Conservation (phyloP, 2,113 vertebrate genomes). For the Colius striatus region DNA sequence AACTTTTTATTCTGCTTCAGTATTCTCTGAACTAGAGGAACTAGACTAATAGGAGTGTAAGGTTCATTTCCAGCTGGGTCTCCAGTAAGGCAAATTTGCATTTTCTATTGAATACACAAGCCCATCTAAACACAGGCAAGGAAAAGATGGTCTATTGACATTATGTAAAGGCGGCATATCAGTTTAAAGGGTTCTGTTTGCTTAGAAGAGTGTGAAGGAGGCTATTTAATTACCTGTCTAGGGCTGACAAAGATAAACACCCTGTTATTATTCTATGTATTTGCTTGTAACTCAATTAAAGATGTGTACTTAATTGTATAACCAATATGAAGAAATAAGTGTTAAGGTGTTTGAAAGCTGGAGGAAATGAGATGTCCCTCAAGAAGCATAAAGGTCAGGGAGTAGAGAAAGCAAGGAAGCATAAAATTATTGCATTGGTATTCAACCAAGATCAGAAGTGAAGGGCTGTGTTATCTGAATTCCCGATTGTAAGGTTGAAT, state of each 20-base stretch:
- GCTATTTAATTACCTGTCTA: slow-evolving; percentile 74
- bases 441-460: slow-evolving; percentile 60
- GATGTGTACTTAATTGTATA: slow-evolving; percentile 68
- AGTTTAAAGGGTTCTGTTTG: slow-evolving; percentile 65
- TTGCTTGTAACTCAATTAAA: slow-evolving; percentile 73
- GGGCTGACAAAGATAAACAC: slow-evolving; percentile 68
- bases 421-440: slow-evolving; percentile 69
- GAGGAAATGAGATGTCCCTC: slow-evolving; percentile 65
- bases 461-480: slow-evolving; percentile 55
- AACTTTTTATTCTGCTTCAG: not conserved
- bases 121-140: slow-evolving; percentile 35
- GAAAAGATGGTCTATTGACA: slow-evolving; percentile 46
- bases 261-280: slow-evolving; percentile 68
- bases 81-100: slow-evolving; percentile 20
- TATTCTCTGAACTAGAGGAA: not conserved
- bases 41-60: not conserved
- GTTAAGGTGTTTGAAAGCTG: slow-evolving; percentile 52
- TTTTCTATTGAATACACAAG: slow-evolving; percentile 52
- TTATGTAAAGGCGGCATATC: slow-evolving; percentile 50
- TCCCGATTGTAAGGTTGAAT: slow-evolving; percentile 46
- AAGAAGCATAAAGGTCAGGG: slow-evolving; percentile 65
- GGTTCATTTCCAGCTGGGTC: not conserved
- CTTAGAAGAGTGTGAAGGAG: slow-evolving; percentile 66
- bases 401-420: slow-evolving; percentile 42
- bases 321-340: slow-evolving; percentile 59